Conservation (phyloP, 2,797 vertebrate genomes). For the Danionella dracula region DNA sequence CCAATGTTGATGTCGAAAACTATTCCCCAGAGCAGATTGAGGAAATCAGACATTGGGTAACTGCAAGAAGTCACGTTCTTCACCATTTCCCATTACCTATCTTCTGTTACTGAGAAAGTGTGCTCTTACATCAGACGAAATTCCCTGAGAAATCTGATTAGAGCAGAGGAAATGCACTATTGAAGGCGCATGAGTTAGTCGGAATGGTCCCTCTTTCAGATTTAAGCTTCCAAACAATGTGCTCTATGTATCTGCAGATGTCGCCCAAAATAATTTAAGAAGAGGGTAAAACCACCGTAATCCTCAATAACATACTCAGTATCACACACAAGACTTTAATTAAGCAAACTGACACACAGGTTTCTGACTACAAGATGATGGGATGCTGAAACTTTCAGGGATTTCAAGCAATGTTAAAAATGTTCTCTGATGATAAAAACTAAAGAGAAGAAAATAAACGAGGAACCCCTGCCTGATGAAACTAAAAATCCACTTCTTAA, state of each 20-base stretch:
- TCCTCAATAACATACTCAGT: not conserved
- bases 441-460: no score
- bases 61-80: not conserved
- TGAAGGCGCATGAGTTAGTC: conserved; percentile 55
- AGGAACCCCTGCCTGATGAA: no score
- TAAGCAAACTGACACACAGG: not conserved
- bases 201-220: conserved; percentile 38
- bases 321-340: conserved; percentile 11
- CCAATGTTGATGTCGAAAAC: no score
- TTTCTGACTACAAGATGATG: not conserved
- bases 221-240: not conserved
- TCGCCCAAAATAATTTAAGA: not conserved
- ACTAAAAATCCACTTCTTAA: no score
- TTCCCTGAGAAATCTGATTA: conserved; percentile 45
- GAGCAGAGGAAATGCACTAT: conserved; percentile 52
- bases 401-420: not conserved
- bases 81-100: not conserved
- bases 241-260: not conserved
- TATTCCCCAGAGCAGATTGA: no score
- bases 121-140: conserved; percentile 27
- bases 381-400: not conserved
- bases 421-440: not conserved
- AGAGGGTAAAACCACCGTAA: not conserved
- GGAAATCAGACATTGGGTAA: not conserved
- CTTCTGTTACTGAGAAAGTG: not conserved